phyloP scores from a whole-genome alignment of 92 coral and sea anemone species.

The Palythoa grandiflora region DNA sequence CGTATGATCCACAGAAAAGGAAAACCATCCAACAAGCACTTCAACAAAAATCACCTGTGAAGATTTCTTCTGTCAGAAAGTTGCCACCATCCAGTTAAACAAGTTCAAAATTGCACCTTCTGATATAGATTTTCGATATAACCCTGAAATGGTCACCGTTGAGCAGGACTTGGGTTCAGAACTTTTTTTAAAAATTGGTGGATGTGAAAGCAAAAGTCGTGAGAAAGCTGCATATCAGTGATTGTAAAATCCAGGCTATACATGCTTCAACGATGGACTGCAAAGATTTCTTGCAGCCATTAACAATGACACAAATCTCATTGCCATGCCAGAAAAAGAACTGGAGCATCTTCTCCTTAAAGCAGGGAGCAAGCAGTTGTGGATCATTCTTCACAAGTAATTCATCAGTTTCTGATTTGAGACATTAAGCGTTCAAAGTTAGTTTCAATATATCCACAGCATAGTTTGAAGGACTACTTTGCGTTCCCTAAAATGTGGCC shows the following conservation, averaged over 20 bases:
- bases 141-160: neutral
- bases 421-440: neutral
- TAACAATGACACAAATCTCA: neutral
- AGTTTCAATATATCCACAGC: neutral
- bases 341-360: neutral
- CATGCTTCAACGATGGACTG: conserved; percentile 11
- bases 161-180: neutral
- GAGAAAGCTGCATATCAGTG: too few species aligned
- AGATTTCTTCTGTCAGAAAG: conserved; percentile 12
- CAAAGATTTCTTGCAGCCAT: conserved; percentile 13
- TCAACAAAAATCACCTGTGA: conserved; percentile 28
- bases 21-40: conserved; percentile 28
- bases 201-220: conserved; percentile 15
- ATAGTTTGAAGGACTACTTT: too few species aligned
- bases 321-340: neutral
- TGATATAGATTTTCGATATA: neutral
- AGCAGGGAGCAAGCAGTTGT: neutral
- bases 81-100: conserved; percentile 11
- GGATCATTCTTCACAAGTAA: neutral
- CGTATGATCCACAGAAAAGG: neutral
- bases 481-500: too few species aligned
- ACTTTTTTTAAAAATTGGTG: neutral
- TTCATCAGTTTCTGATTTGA: neutral
- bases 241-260: neutral
- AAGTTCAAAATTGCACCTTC: neutral